Percentiles rank a stretch among this genome's conserved stretches.
phyloP scores from a whole-genome alignment of 2,113 vertebrate genomes.

The Tragelaphus buxtoni region DNA sequence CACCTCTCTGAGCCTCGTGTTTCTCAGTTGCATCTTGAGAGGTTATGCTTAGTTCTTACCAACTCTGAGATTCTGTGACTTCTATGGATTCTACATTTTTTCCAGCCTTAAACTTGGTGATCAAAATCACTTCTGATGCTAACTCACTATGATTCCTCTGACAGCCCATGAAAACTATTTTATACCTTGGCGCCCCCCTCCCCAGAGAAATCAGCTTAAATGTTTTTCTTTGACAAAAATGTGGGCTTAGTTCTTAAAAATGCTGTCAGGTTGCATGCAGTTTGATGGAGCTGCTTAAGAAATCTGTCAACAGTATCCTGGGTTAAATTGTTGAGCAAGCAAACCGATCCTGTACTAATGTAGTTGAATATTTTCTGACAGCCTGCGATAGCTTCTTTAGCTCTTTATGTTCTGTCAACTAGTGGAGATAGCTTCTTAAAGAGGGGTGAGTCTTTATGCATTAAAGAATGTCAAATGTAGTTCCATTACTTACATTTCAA shows the following conservation, averaged over 20 bases:
- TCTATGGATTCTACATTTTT: constrained; percentile 6
- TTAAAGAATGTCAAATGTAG: constrained; percentile 36
- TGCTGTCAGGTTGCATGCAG: constrained; percentile 58
- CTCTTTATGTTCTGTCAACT: constrained; percentile 59
- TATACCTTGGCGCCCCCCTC: constrained; percentile 32
- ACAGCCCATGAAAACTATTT: constrained; percentile 57
- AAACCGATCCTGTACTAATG: constrained; percentile 43
- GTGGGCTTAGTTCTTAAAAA: constrained; percentile 49
- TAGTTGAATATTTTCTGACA: constrained; percentile 65
- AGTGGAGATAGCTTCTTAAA: constrained; percentile 50
- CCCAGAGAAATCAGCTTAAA: constrained; percentile 56
- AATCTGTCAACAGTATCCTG: constrained; percentile 60
- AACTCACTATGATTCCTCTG: constrained; percentile 54
- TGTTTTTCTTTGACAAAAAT: constrained; percentile 59
- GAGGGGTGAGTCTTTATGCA: constrained; percentile 7
- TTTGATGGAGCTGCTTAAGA: constrained; percentile 60
- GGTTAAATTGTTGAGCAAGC: constrained; percentile 51
- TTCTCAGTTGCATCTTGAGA: neutral
- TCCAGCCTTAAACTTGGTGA: constrained; percentile 40
- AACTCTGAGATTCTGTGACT: constrained; percentile 9
- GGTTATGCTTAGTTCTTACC: neutral
- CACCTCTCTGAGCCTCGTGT: neutral
- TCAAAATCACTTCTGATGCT: constrained; percentile 53
- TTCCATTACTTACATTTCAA: constrained; percentile 49
- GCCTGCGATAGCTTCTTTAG: constrained; percentile 51